Conservation (phyloP, 2,888 invertebrate genomes). For the Callimorpha dominula region DNA sequence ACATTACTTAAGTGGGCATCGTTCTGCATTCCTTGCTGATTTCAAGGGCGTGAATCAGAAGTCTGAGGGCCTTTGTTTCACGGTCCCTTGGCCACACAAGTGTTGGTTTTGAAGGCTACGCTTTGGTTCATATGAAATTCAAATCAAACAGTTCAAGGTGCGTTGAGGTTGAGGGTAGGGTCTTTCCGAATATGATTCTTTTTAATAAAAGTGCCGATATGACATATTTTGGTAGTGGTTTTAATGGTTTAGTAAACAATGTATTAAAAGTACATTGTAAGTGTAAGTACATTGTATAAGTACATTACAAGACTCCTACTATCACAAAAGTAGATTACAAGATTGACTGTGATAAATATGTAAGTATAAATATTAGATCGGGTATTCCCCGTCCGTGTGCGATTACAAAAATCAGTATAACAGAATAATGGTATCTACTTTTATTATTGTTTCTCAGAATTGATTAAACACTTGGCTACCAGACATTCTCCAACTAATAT, state of each 20-base stretch:
- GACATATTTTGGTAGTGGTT: neutral
- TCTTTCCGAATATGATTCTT: neutral
- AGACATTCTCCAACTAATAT: neutral
- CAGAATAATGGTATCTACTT: neutral
- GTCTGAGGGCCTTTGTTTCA: constrained; percentile 54
- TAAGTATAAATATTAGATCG: neutral
- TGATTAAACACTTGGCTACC: neutral
- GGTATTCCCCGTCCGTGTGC: neutral
- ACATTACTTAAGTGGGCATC: constrained; percentile 31
- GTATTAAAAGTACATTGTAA: too few species aligned
- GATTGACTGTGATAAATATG: neutral
- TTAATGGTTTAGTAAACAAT: neutral
- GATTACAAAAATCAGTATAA: neutral
- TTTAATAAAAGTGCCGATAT: neutral
- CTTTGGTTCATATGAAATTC: constrained; percentile 56
- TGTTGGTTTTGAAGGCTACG: constrained; percentile 50
- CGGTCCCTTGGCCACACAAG: constrained; percentile 47
- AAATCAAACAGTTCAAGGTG: constrained; percentile 39
- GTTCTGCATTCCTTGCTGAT: constrained; percentile 50
- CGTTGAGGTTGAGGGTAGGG: neutral
- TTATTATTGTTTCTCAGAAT: constrained; percentile 3
- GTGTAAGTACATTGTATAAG: too few species aligned
- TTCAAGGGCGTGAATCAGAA: constrained; percentile 51
- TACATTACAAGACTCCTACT: too few species aligned
- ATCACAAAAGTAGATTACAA: neutral